Evolutionary conservation across 2,113 vertebrate species (phyloP).

Genomic region (Hyaena hyaena): DNA sequence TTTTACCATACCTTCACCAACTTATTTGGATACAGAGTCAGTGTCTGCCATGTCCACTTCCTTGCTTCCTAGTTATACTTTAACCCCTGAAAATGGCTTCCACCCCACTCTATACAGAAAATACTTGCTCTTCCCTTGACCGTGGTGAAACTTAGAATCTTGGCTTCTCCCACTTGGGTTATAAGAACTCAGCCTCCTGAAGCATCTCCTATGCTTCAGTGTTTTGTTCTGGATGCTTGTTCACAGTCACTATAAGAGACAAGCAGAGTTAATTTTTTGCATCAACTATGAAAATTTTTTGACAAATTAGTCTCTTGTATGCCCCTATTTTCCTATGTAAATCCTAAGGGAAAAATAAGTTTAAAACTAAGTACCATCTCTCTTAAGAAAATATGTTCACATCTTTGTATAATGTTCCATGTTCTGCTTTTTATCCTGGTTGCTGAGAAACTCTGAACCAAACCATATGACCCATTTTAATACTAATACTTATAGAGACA

Average conservation of each 20-base stretch:
- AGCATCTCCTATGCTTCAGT: neutral
- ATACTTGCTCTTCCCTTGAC: neutral
- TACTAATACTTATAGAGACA: neutral
- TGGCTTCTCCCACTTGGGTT: neutral
- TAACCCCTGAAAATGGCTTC: neutral
- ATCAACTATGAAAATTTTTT: neutral
- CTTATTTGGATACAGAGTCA: neutral
- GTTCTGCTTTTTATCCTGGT: neutral
- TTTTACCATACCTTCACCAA: neutral
- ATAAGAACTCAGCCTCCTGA: neutral
- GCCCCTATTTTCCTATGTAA: neutral
- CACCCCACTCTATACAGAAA: neutral
- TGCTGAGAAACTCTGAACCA: neutral
- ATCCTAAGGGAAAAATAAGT: constrained; percentile 13
- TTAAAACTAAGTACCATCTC: neutral
- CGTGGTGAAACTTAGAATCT: too few relatives aligned
- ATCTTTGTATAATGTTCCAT: neutral
- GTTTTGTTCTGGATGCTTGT: neutral
- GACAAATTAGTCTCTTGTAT: neutral
- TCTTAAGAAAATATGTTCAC: neutral
- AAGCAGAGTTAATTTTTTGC: neutral
- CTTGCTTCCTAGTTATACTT: neutral
- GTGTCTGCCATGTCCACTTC: neutral
- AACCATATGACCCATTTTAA: neutral
- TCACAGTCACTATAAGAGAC: neutral